phyloP scores from a whole-genome alignment of 2,797 vertebrate species.

The Leucoraja ocellata region DNA sequence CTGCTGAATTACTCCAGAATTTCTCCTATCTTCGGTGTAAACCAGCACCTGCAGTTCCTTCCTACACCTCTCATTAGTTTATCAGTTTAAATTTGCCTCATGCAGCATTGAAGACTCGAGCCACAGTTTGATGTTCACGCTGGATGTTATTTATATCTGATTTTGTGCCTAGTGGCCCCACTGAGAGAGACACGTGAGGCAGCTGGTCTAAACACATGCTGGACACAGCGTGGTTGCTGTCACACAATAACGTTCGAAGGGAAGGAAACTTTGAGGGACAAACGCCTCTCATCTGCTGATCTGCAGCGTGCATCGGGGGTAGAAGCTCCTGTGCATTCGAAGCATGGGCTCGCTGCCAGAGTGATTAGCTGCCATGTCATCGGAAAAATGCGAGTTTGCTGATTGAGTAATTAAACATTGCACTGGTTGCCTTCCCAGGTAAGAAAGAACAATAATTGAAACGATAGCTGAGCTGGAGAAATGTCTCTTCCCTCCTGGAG shows the following conservation, averaged over 20 bases:
- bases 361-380: constrained; percentile 42
- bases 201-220: background rate
- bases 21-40: too few relatives aligned
- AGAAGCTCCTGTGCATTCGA: background rate
- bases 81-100: constrained; percentile 12
- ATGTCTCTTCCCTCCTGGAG: constrained; percentile 42
- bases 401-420: constrained; percentile 47
- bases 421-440: constrained; percentile 45
- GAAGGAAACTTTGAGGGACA: too few relatives aligned
- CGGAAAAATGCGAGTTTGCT: constrained; percentile 44
- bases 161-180: background rate
- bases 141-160: background rate
- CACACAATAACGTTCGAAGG: background rate
- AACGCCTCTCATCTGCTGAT: background rate
- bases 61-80: background rate
- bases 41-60: too few relatives aligned
- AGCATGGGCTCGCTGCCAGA: constrained; percentile 39
- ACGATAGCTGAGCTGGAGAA: constrained; percentile 41
- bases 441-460: constrained; percentile 46
- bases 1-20: too few relatives aligned
- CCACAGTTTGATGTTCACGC: background rate
- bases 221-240: too few relatives aligned
- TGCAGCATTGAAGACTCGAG: too few relatives aligned
- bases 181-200: background rate
- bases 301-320: background rate